phyloP scores from a whole-genome alignment of 2,888 invertebrate species.

The Bellardia bayeri region DNA sequence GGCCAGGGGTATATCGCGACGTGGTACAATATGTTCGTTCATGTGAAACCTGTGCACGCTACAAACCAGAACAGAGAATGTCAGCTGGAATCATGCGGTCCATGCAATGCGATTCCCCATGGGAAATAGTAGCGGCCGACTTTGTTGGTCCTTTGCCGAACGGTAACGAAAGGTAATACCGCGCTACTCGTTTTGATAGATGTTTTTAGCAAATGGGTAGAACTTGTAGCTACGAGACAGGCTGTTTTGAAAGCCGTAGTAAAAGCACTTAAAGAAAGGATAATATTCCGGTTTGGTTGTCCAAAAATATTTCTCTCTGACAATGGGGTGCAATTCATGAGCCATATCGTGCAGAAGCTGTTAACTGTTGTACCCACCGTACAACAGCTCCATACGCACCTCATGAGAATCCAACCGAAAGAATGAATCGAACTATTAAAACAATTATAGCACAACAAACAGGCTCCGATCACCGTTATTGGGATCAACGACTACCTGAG shows the following conservation, averaged over 20 bases:
- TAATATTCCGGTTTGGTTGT: neutral
- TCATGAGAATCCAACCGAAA: neutral
- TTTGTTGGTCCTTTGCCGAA: constrained; percentile 4
- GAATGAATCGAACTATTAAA: neutral
- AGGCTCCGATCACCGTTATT: neutral
- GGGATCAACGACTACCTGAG: neutral
- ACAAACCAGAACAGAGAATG: neutral
- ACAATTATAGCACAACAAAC: neutral
- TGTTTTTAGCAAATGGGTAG: constrained; percentile 30
- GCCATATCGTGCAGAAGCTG: neutral
- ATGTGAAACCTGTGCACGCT: neutral
- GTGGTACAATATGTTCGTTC: neutral
- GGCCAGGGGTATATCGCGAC: neutral
- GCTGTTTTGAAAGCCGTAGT: neutral
- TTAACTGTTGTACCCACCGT: neutral
- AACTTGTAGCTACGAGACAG: neutral
- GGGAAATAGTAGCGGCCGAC: neutral
- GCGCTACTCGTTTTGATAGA: neutral
- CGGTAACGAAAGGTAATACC: constrained; percentile 2
- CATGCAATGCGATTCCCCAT: neutral
- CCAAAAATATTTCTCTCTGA: neutral
- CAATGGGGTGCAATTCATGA: neutral
- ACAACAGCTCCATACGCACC: constrained; percentile 3
- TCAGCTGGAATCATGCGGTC: neutral
- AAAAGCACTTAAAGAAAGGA: neutral